These are phyloP conservation scores for Halisarca cf. caerulea DNA, from an alignment of 37 sponge, comb jelly and placozoan species.

Conservation along the genomic window DNA sequence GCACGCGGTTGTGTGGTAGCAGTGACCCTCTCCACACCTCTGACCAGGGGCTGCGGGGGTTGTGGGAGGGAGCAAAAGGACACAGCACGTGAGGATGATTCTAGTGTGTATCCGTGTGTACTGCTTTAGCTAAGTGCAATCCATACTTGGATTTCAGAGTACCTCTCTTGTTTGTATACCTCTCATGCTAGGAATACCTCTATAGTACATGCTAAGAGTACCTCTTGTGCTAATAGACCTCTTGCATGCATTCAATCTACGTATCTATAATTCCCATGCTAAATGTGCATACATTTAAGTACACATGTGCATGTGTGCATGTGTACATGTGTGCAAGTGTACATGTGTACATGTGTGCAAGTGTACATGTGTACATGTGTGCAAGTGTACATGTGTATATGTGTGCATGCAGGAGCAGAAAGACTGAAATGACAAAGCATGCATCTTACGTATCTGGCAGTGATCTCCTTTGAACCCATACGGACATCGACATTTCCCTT, in stretches of 20 bases:
- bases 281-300: background rate
- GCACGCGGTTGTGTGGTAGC: slow-evolving; percentile 1
- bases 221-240: too few species aligned
- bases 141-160: too few species aligned
- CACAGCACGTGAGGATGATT: too few species aligned
- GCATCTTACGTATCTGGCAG: background rate
- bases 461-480: slow-evolving; percentile 3
- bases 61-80: too few species aligned
- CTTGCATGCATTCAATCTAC: too few species aligned
- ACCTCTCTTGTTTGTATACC: too few species aligned
- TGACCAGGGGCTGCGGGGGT: background rate
- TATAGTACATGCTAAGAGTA: too few species aligned
- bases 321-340: background rate
- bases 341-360: background rate
- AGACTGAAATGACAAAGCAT: too few species aligned
- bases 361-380: background rate
- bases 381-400: background rate
- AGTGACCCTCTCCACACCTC: background rate
- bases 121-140: too few species aligned
- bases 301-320: background rate
- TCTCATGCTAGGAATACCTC: too few species aligned
- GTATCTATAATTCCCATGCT: too few species aligned
- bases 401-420: background rate
- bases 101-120: too few species aligned
- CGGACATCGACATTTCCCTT: background rate